A percentile compares a stretch with the other conserved stretches of the same genome.
Conservation (phyloP, 2,888 invertebrate species). For the Clistopyga incitator region DNA sequence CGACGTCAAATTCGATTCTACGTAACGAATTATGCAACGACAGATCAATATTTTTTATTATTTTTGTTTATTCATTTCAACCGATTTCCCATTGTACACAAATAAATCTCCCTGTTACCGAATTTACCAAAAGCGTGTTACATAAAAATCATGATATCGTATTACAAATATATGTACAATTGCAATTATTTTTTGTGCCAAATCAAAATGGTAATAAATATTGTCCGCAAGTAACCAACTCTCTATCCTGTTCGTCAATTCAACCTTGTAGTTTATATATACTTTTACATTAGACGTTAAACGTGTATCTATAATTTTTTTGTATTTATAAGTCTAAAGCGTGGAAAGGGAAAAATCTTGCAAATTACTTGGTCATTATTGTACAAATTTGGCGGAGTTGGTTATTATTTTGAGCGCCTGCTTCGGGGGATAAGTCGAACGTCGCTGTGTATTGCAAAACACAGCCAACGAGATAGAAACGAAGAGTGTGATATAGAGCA, state of each 20-base stretch:
- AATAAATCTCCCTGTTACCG: too few species aligned
- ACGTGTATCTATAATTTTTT: too few species aligned
- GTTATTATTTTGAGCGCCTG: constrained; percentile 58
- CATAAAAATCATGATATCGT: not conserved
- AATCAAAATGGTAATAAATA: not conserved
- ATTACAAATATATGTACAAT: not conserved
- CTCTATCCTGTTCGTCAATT: not conserved
- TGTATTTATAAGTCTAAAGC: too few species aligned
- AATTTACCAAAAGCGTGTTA: not conserved
- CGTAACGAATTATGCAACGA: not conserved
- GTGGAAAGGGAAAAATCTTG: too few species aligned
- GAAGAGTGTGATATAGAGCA: constrained; percentile 79
- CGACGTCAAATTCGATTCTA: not conserved
- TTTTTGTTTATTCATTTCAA: not conserved
- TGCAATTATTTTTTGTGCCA: not conserved
- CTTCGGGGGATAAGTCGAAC: constrained; percentile 69
- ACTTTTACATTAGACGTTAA: too few species aligned
- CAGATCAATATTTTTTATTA: not conserved
- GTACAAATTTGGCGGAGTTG: too few species aligned
- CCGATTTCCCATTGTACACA: not conserved
- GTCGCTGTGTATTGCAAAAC: constrained; percentile 33
- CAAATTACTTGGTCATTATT: too few species aligned
- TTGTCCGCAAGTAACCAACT: not conserved
- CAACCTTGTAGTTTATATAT: not conserved
- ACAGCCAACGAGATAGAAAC: constrained; percentile 38